phyloP scores from a whole-genome alignment of 2,113 vertebrate genomes.

The Dermatemys mawii region DNA sequence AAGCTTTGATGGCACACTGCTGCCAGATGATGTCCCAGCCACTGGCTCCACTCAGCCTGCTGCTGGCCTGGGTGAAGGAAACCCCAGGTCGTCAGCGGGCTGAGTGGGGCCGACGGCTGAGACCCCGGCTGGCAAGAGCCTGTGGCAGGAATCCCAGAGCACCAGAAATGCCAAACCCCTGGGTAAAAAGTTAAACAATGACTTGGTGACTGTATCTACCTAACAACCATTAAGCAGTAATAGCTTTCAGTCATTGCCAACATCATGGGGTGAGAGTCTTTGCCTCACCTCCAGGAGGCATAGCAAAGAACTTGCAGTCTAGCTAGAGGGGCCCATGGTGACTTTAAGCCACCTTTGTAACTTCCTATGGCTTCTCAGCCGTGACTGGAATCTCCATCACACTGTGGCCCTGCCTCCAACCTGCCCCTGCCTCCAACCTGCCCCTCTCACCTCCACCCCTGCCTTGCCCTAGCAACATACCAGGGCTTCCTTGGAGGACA shows the following conservation, averaged over 20 bases:
- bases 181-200: not conserved
- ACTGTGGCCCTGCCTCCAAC: not conserved
- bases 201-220: not conserved
- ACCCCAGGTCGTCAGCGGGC: no score
- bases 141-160: no score
- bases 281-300: not conserved
- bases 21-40: no score
- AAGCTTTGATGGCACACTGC: no score
- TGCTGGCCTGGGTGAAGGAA: no score
- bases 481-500: not conserved
- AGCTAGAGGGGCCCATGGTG: not conserved
- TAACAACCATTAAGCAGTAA: not conserved
- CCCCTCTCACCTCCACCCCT: not conserved
- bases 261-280: not conserved
- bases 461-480: not conserved
- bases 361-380: not conserved
- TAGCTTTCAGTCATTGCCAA: not conserved
- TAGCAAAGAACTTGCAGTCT: not conserved
- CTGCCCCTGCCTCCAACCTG: not conserved
- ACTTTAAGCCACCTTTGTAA: not conserved
- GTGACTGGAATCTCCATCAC: not conserved
- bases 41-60: no score
- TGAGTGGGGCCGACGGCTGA: no score
- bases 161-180: not conserved
- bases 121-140: no score